phyloP scores from a whole-genome alignment of 92 coral and sea anemone species.

The Phymanthus crucifer region DNA sequence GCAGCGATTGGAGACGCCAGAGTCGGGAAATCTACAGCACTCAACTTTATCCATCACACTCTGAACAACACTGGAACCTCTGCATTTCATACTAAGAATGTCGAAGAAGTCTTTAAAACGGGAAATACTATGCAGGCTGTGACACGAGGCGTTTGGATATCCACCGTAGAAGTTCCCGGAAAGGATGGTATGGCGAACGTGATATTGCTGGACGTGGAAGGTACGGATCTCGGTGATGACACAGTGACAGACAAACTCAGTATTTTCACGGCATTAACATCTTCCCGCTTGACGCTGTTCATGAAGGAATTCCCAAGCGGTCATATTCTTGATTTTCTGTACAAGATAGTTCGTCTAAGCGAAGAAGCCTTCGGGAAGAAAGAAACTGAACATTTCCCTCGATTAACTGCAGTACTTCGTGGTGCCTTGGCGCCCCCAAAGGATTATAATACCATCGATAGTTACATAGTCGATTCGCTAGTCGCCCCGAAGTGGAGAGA shows the following conservation, averaged over 20 bases:
- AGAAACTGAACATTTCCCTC: conserved; percentile 29
- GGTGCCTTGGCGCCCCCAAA: conserved; percentile 21
- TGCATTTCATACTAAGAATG: conserved; percentile 1
- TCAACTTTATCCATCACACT: conserved; percentile 31
- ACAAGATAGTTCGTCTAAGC: conserved; percentile 36
- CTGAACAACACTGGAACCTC: background rate
- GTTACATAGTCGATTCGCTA: conserved; percentile 21
- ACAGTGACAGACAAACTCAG: conserved; percentile 22
- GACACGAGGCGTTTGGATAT: conserved; percentile 62
- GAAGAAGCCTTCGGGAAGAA: conserved; percentile 27
- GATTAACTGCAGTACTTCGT: conserved; percentile 33
- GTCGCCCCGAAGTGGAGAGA: conserved; percentile 8
- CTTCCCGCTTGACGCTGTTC: conserved; percentile 47
- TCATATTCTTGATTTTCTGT: conserved; percentile 37
- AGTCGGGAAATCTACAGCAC: conserved; percentile 55
- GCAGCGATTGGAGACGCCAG: conserved; percentile 58
- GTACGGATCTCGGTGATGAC: conserved; percentile 45
- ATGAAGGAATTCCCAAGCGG: conserved; percentile 7
- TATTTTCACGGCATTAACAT: conserved; percentile 51
- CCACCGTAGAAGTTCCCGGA: background rate
- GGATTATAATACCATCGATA: background rate
- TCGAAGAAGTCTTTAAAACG: conserved; percentile 34
- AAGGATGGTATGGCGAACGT: conserved; percentile 10
- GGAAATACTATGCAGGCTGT: conserved; percentile 33
- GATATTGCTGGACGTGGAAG: conserved; percentile 61